phyloP scores from a whole-genome alignment of 2,797 vertebrate species.

The Liasis olivaceus region DNA sequence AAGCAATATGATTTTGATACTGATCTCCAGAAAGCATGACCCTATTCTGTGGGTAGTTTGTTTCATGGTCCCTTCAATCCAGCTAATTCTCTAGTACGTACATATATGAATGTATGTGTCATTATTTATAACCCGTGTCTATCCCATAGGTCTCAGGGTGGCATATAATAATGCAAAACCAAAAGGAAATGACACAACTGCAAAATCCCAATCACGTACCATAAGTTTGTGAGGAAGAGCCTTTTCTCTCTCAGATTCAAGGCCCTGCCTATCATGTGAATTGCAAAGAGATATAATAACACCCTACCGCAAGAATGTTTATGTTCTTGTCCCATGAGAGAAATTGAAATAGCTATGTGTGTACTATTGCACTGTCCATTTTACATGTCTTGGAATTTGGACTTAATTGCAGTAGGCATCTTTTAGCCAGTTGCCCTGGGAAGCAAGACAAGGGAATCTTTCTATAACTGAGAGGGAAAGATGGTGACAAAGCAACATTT shows the following conservation, averaged over 20 bases:
- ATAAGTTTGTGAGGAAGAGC: background rate
- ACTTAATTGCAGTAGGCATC: background rate
- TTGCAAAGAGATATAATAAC: background rate
- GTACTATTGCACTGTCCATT: background rate
- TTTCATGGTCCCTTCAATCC: background rate
- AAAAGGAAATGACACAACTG: background rate
- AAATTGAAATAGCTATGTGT: background rate
- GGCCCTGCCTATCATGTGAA: background rate
- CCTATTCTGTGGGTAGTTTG: background rate
- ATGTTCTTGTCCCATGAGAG: background rate
- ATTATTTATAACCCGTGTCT: background rate
- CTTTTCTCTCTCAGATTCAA: background rate
- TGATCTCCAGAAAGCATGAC: background rate
- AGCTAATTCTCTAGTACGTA: no score
- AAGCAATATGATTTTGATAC: background rate
- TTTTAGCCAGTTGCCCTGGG: background rate
- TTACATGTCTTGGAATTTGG: background rate
- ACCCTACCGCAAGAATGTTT: background rate
- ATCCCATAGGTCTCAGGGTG: background rate
- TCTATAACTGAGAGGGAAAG: background rate
- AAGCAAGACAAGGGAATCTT: background rate
- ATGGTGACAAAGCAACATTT: background rate
- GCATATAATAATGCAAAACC: background rate
- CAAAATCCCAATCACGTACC: background rate
- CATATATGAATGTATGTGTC: background rate